Conservation (phyloP, 2,113 vertebrate species). For the Cebidichthys violaceus region DNA sequence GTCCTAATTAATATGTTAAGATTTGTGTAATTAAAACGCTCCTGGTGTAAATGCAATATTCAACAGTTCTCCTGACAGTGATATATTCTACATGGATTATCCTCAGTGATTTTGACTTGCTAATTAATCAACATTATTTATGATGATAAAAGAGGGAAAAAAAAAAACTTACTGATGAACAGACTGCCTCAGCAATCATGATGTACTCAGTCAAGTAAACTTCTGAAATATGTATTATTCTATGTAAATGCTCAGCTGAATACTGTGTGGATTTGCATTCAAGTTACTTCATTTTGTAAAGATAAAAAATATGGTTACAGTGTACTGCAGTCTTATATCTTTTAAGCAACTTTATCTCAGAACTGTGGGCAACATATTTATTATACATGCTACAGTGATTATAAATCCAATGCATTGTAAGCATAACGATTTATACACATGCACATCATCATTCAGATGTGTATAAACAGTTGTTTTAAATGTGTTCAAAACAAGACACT, state of each 20-base stretch:
- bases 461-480: neutral
- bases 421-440: neutral
- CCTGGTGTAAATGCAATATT: conserved; percentile 85
- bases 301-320: conserved; percentile 1
- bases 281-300: neutral
- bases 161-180: conserved; percentile 75
- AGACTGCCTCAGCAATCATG: conserved; percentile 80
- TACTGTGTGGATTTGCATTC: conserved; percentile 6
- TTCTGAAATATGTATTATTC: conserved; percentile 65
- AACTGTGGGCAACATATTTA: neutral
- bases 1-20: conserved; percentile 74
- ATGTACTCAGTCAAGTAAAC: conserved; percentile 71
- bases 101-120: conserved; percentile 85
- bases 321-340: neutral
- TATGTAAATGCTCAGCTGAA: conserved; percentile 23
- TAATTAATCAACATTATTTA: conserved; percentile 90
- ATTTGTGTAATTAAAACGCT: conserved; percentile 83
- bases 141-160: conserved; percentile 76
- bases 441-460: neutral
- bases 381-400: neutral
- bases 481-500: neutral
- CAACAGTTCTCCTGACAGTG: conserved; percentile 85
- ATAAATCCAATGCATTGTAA: neutral
- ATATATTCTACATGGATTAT: conserved; percentile 87
- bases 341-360: neutral